A percentile compares a stretch with the other conserved stretches of the same genome.
Conservation (phyloP, 2,888 invertebrate species). For the Pseudococcus viburni region DNA sequence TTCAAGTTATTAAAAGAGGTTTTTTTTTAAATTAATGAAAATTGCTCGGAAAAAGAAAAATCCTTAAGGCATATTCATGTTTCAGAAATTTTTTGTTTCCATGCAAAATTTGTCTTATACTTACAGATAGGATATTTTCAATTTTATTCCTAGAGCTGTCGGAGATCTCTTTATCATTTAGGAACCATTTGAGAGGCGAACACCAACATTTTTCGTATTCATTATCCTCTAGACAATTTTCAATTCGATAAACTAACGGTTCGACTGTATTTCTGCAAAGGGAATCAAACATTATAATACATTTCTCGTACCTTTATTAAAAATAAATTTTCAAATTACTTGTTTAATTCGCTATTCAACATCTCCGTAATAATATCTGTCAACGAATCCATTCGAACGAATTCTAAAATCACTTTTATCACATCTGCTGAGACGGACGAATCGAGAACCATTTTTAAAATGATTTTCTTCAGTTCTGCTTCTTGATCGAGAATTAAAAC, state of each 20-base stretch:
- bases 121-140: conserved; percentile 56
- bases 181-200: conserved; percentile 38
- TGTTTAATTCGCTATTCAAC: conserved; percentile 51
- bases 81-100: too few species aligned
- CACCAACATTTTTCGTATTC: conserved; percentile 63
- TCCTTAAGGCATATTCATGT: too few species aligned
- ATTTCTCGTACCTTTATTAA: neutral
- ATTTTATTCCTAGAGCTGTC: conserved; percentile 3
- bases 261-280: conserved; percentile 13
- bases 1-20: too few species aligned
- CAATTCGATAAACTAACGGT: conserved; percentile 46
- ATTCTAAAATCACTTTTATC: conserved; percentile 57
- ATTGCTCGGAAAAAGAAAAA: too few species aligned
- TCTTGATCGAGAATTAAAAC: conserved; percentile 17
- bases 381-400: conserved; percentile 50
- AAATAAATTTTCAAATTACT: neutral
- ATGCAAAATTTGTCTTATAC: too few species aligned
- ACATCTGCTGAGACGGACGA: conserved; percentile 38
- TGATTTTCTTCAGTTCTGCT: neutral
- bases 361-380: conserved; percentile 60
- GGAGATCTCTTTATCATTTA: conserved; percentile 15
- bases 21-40: too few species aligned
- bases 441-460: conserved; percentile 55
- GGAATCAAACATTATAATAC: too few species aligned
- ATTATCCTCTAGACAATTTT: conserved; percentile 62